Evolutionary conservation across 1,140 invertebrate genomes (phyloP).

Genomic region (Liolophura sinensis): DNA sequence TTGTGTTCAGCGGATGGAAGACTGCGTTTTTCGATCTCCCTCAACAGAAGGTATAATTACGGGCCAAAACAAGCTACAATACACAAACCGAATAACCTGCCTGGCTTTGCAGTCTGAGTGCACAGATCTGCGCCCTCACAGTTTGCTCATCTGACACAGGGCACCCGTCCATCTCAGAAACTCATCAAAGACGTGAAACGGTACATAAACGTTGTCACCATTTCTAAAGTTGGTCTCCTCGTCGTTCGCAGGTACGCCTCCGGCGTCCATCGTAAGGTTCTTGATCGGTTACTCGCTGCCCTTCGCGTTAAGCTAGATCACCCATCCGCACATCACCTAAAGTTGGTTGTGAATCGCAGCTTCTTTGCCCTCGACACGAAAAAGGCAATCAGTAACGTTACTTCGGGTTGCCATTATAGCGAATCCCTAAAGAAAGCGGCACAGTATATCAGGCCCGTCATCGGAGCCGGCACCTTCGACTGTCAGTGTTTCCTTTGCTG

Average conservation of each 20-base stretch:
- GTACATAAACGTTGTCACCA: conserved; percentile 17
- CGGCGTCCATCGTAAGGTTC: no score
- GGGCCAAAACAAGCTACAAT: conserved; percentile 6
- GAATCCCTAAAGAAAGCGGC: conserved; percentile 12
- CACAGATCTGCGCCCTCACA: conserved; percentile 11
- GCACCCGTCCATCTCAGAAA: conserved; percentile 23
- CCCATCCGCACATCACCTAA: conserved; percentile 20
- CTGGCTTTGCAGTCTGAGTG: conserved; percentile 13
- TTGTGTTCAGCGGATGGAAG: conserved; percentile 5
- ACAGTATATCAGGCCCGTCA: conserved; percentile 2
- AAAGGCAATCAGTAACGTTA: conserved; percentile 8
- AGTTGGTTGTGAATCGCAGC: conserved; percentile 17
- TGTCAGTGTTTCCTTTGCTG: conserved; percentile 15
- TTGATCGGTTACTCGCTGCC: no score
- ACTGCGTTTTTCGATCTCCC: conserved; percentile 9
- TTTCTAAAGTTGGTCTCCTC: conserved; percentile 20
- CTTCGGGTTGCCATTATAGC: conserved; percentile 18
- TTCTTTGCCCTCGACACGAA: conserved; percentile 27
- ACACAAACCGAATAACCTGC: conserved; percentile 22
- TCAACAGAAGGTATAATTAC: conserved; percentile 11
- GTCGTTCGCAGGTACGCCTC: conserved; percentile 12
- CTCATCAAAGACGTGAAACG: conserved; percentile 24
- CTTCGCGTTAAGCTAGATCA: conserved; percentile 31
- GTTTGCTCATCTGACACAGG: conserved; percentile 16
- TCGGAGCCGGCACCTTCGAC: conserved; percentile 2